Evolutionary conservation across 2,113 vertebrate species (phyloP).

Genomic region (Cranoglanis bouderius): DNA sequence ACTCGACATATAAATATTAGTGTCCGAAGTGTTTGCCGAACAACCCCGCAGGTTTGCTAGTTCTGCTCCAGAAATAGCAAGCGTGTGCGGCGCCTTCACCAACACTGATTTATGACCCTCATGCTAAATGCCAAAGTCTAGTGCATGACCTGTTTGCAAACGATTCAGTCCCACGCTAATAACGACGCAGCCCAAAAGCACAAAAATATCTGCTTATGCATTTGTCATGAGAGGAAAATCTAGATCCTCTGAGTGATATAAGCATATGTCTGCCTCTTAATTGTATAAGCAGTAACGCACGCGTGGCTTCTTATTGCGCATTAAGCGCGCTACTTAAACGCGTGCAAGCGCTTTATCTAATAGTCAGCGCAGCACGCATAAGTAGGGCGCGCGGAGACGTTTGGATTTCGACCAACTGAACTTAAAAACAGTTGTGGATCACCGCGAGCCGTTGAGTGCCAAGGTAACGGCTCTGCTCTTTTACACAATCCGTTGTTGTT

Average conservation of each 20-base stretch:
- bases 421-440: neutral
- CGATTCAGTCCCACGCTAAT: constrained; percentile 1
- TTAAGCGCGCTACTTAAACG: neutral
- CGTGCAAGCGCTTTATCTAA: neutral
- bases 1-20: neutral
- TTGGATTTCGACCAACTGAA: neutral
- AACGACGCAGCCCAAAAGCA: neutral
- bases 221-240: neutral
- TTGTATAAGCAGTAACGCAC: neutral
- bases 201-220: neutral
- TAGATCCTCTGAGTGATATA: neutral
- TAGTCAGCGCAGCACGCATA: neutral
- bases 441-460: neutral
- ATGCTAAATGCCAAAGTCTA: constrained; percentile 66
- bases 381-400: neutral
- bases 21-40: neutral
- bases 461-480: neutral
- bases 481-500: neutral
- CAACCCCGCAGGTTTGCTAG: neutral
- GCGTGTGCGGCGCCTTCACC: constrained; percentile 54
- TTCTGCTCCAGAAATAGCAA: constrained; percentile 71
- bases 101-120: constrained; percentile 71
- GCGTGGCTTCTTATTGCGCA: neutral
- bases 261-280: neutral
- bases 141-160: constrained; percentile 12